Evolutionary conservation across 2,113 vertebrate species (phyloP), one percentile per base, ranked within the genome.

Genomic region (Phycodurus eques): DNA sequence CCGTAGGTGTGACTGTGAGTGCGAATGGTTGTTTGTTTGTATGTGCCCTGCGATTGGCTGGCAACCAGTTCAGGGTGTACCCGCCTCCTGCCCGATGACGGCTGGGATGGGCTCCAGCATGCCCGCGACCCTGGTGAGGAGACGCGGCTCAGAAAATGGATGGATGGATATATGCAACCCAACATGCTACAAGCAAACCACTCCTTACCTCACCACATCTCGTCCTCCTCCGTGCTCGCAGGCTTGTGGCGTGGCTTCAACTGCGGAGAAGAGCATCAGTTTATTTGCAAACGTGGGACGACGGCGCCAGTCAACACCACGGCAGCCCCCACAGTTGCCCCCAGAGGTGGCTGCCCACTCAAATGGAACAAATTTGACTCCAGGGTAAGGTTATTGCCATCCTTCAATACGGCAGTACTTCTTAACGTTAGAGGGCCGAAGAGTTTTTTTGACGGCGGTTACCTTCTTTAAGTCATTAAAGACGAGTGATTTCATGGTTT

Each of bases 231-330:
- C 76, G 17, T 27, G 17, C 19, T 68, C 33, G 12, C 78, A 98
- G 96, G 96, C 11, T 93, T 92, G 86, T 98, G 96, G 96, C 89
- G 89, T 46, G 93, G 94, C 64, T 89, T 88, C 75, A 98, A 97
- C 71, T 99, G 97, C 81, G 96, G 96, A 31, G 88, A 87, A 74
- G 91, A 92, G 61, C 20, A 84, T 13, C 60, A 86, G 49, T 98
- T 81, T 77, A 93, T 97, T 70, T 99, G 97, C 87, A 94, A 98
- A 82, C 88, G 96, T 35, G 89, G 93, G 60, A 85, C 82, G 49
- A 92, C 85, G 9, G 4, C 78, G n/a, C 91, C 92, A 31, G 73
- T 92, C 74, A 97, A 98, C 70, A 77, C 90, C 71, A 98, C 96
- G 0, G 83, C 8, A 10, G 74, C 86, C 59, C 95, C 96, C 2